Percentiles rank a stretch among this genome's conserved stretches.
phyloP scores from a whole-genome alignment of 2,888 invertebrate genomes.

The Agapostemon virescens region DNA sequence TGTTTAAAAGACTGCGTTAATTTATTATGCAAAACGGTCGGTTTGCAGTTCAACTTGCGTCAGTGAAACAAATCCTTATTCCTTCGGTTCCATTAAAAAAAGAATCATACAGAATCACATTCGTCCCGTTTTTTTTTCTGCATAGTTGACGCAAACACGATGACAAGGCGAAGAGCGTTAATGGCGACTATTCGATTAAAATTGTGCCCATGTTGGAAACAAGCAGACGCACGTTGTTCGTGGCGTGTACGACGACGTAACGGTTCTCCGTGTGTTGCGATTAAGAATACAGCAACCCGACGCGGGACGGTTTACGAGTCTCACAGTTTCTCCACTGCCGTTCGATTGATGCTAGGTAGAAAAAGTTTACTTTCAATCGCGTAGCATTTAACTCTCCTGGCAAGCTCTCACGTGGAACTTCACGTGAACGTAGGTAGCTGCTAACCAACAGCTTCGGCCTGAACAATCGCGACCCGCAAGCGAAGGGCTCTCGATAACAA shows the following conservation, averaged over 20 bases:
- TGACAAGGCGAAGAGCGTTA: neutral
- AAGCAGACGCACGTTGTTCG: slow-evolving; percentile 30
- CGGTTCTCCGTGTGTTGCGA: slow-evolving; percentile 44
- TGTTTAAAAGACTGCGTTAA: neutral
- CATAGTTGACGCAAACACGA: neutral
- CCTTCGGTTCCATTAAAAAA: neutral
- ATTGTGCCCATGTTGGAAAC: slow-evolving; percentile 1
- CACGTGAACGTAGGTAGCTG: slow-evolving; percentile 77
- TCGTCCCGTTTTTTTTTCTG: neutral
- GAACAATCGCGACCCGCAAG: neutral
- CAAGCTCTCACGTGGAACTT: slow-evolving; percentile 76
- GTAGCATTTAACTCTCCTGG: slow-evolving; percentile 69
- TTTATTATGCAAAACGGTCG: neutral
- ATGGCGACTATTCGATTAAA: slow-evolving; percentile 1
- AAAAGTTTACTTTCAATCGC: slow-evolving; percentile 70
- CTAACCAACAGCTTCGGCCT: slow-evolving; percentile 28
- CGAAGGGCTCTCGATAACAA: neutral
- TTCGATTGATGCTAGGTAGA: slow-evolving; percentile 23
- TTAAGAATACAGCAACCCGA: slow-evolving; percentile 52
- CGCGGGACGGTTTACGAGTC: slow-evolving; percentile 45
- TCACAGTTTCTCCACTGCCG: slow-evolving; percentile 22
- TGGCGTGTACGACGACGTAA: slow-evolving; percentile 35
- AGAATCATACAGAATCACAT: neutral
- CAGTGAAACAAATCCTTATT: neutral
- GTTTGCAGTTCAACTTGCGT: neutral